phyloP scores from a whole-genome alignment of 2,888 invertebrate genomes.

The Amiota minor region DNA sequence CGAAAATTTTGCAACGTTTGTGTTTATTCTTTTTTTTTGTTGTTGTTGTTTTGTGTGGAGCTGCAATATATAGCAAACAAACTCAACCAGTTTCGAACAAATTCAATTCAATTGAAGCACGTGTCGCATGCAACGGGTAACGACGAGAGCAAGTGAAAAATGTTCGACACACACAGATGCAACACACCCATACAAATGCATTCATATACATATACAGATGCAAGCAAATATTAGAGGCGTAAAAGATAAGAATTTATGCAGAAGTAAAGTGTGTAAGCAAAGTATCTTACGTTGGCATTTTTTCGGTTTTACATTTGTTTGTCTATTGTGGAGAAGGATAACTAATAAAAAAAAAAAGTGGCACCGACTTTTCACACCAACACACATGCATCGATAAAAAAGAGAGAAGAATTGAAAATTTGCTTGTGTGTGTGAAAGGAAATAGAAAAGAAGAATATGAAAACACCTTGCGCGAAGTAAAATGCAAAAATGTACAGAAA shows the following conservation, averaged over 20 bases:
- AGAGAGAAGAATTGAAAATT: too few species aligned
- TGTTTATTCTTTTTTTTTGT: not conserved
- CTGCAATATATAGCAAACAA: too few species aligned
- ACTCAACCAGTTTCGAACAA: slow-evolving; percentile 53
- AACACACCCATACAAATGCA: not conserved
- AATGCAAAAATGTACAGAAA: slow-evolving; percentile 27
- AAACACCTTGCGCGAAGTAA: not conserved
- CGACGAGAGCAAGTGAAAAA: slow-evolving; percentile 9
- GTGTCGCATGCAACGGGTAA: slow-evolving; percentile 48
- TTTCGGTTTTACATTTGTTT: not conserved
- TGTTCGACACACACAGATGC: not conserved
- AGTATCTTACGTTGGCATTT: slow-evolving; percentile 19
- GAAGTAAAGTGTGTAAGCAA: slow-evolving; percentile 8
- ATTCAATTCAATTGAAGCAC: slow-evolving; percentile 66
- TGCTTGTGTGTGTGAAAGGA: not conserved
- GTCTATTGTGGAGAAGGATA: not conserved
- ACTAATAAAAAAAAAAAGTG: not conserved
- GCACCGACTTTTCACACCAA: not conserved
- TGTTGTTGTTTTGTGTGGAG: not conserved
- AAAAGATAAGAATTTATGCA: slow-evolving; percentile 6
- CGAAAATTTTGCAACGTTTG: slow-evolving; percentile 20
- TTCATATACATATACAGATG: not conserved
- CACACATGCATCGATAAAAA: not conserved
- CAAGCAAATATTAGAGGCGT: not conserved
- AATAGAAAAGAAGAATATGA: slow-evolving; percentile 8